Conservation (phyloP, 1,140 invertebrate species). For the Anastatus disparis region DNA sequence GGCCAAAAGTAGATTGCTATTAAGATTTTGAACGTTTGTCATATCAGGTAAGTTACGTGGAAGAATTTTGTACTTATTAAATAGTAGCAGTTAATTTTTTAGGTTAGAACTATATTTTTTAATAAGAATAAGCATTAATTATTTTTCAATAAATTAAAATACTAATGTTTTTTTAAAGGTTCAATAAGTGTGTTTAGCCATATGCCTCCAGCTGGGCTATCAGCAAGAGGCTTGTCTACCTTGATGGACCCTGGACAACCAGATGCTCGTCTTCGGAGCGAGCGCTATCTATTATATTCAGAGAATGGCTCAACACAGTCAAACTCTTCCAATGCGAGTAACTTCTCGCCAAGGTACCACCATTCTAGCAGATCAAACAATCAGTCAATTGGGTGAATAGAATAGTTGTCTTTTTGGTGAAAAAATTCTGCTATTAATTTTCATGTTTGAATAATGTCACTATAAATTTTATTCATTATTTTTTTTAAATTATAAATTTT, state of each 20-base stretch:
- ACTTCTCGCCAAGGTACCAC: slow-evolving; percentile 61
- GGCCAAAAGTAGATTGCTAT: background rate
- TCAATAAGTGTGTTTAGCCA: slow-evolving; percentile 53
- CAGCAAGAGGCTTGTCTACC: slow-evolving; percentile 65
- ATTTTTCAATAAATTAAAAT: background rate
- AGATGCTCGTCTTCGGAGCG: slow-evolving; percentile 67
- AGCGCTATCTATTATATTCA: slow-evolving; percentile 62
- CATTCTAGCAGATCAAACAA: slow-evolving; percentile 54
- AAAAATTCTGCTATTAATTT: background rate
- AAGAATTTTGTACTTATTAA: background rate
- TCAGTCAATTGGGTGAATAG: slow-evolving; percentile 46
- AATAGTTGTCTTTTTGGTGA: slow-evolving; percentile 14
- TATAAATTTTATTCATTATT: background rate
- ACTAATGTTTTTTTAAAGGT: background rate
- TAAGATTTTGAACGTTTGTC: slow-evolving; percentile 7
- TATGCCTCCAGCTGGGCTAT: slow-evolving; percentile 67
- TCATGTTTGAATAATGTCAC: background rate
- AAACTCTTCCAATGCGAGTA: slow-evolving; percentile 52
- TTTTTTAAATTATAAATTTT: background rate
- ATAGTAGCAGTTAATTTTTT: background rate
- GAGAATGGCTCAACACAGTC: slow-evolving; percentile 64
- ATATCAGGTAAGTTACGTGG: background rate
- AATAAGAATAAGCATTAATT: background rate
- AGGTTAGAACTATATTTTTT: background rate
- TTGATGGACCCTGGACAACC: slow-evolving; percentile 68